phyloP scores from a whole-genome alignment of 2,113 vertebrate species.

The Corythornis cristatus region DNA sequence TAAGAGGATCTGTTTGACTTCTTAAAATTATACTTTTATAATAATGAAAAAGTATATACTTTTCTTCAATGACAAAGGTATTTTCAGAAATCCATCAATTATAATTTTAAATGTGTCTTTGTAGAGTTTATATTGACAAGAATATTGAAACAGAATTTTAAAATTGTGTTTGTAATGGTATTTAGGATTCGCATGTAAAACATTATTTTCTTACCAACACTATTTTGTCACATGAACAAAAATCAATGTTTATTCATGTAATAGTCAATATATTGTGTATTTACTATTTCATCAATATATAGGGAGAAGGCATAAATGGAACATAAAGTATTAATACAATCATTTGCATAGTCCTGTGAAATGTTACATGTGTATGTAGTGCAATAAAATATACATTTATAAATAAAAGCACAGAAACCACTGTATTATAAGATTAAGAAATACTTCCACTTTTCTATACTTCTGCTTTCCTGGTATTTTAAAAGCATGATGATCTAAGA shows the following conservation, averaged over 20 bases:
- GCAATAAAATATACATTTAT: not conserved
- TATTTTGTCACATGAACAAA: too few species aligned
- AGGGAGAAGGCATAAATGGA: not conserved
- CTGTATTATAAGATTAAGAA: slow-evolving; percentile 48
- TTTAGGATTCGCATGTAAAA: too few species aligned
- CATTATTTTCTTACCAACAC: too few species aligned
- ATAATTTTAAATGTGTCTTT: too few species aligned
- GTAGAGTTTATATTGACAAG: too few species aligned
- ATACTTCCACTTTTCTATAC: slow-evolving; percentile 54
- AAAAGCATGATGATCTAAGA: slow-evolving; percentile 82
- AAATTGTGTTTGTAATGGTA: too few species aligned
- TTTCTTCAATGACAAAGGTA: too few species aligned
- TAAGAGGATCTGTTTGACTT: slow-evolving; percentile 41
- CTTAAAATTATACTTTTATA: slow-evolving; percentile 32
- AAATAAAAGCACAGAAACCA: not conserved
- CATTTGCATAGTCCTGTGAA: not conserved
- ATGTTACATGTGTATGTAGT: not conserved
- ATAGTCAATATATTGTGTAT: too few species aligned
- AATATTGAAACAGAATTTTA: too few species aligned
- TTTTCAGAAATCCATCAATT: too few species aligned
- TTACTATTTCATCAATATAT: not conserved
- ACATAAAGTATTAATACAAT: not conserved
- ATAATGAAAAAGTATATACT: slow-evolving; percentile 10
- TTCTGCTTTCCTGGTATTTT: slow-evolving; percentile 73
- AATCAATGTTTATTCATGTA: too few species aligned